These are phyloP conservation scores for Ganaspis brasiliensis DNA, from an alignment of 2,888 invertebrate genomes.

Conservation along the genomic window DNA sequence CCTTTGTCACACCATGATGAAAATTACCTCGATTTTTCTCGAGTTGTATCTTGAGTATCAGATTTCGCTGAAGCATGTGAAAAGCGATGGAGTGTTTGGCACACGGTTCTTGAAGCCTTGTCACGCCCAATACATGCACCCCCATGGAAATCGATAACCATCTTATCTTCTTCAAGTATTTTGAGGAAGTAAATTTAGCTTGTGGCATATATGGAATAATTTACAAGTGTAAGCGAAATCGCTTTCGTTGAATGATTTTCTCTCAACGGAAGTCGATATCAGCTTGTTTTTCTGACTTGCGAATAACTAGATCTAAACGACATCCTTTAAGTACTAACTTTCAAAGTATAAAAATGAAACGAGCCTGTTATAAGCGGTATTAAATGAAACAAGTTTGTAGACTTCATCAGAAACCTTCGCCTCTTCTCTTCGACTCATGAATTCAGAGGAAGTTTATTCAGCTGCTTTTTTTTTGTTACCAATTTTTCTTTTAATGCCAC, in stretches of 20 bases:
- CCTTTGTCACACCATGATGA: background rate
- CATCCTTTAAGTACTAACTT: conserved; percentile 52
- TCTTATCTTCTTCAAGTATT: background rate
- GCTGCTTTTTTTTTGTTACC: conserved; percentile 9
- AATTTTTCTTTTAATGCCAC: conserved; percentile 2
- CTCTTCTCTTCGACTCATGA: background rate
- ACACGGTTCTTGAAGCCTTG: conserved; percentile 6
- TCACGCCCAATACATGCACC: background rate
- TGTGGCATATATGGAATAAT: background rate
- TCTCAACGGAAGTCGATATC: conserved; percentile 50
- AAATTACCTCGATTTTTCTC: background rate
- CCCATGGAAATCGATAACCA: conserved; percentile 34
- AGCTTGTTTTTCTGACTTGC: conserved; percentile 55
- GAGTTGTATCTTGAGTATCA: background rate
- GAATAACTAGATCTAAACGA: conserved; percentile 62
- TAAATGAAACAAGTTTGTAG: conserved; percentile 3
- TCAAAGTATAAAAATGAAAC: background rate
- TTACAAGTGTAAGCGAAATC: conserved; percentile 2
- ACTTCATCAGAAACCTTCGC: background rate
- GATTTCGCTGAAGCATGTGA: conserved; percentile 19
- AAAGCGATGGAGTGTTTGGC: conserved; percentile 19
- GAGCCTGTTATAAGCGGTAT: background rate
- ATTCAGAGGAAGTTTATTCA: conserved; percentile 21
- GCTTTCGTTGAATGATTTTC: conserved; percentile 67
- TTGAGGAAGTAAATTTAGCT: background rate